These are phyloP conservation scores for Astreopora myriophthalma DNA, from an alignment of 64 coral and sea anemone genomes.

Conservation along the genomic window DNA sequence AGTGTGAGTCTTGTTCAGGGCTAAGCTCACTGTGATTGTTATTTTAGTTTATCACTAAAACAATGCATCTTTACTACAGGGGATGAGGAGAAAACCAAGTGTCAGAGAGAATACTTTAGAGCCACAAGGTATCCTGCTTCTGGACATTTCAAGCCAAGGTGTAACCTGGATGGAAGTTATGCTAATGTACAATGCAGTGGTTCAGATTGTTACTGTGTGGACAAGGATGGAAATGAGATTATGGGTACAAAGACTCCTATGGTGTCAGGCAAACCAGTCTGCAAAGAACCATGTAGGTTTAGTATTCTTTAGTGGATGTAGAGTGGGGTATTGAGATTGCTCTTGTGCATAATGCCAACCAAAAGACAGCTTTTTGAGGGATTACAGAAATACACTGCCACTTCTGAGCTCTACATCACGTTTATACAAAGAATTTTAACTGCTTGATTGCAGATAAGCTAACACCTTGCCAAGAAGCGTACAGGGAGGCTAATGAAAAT, in stretches of 20 bases:
- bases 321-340: too few relatives aligned
- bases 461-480: slow-evolving; percentile 62
- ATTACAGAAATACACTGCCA: too few relatives aligned
- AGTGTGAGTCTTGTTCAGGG: too few relatives aligned
- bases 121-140: slow-evolving; percentile 10
- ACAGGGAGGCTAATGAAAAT: slow-evolving; percentile 45
- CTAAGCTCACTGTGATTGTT: neutral
- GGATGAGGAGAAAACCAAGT: slow-evolving; percentile 30
- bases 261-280: neutral
- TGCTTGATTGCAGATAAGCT: slow-evolving; percentile 12
- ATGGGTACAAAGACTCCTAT: slow-evolving; percentile 54
- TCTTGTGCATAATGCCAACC: too few relatives aligned
- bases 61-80: neutral
- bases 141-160: slow-evolving; percentile 44
- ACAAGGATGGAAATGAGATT: slow-evolving; percentile 64
- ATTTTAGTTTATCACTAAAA: neutral
- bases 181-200: slow-evolving; percentile 69
- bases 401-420: too few relatives aligned
- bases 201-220: slow-evolving; percentile 76
- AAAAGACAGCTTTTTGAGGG: too few relatives aligned
- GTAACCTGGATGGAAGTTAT: slow-evolving; percentile 73
- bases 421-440: too few relatives aligned
- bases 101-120: slow-evolving; percentile 29
- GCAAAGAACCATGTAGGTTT: slow-evolving; percentile 12
- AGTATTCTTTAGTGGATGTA: neutral